Evolutionary conservation across 2,113 vertebrate genomes (phyloP).

Genomic region (Lycaon pictus): DNA sequence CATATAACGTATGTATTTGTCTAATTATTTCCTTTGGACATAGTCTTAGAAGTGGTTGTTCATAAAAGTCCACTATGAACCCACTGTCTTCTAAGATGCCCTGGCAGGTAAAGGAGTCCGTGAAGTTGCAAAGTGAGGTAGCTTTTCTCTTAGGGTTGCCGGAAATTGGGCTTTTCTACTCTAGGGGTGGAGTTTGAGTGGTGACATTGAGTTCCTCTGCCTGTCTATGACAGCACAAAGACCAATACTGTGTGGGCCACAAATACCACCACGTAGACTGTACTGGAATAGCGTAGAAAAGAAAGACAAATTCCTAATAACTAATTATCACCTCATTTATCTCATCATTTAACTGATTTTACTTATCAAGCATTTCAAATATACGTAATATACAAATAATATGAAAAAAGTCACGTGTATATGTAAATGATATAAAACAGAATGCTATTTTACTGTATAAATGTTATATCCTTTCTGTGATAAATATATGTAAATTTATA

Average conservation of each 20-base stretch:
- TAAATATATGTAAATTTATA: not conserved
- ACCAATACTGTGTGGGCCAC: not conserved
- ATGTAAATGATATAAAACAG: not conserved
- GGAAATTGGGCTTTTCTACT: not conserved
- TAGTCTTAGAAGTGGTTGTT: not conserved
- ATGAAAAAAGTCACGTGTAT: not conserved
- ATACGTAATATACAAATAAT: not conserved
- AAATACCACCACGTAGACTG: too few relatives aligned
- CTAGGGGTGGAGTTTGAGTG: too few relatives aligned
- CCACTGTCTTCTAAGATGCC: rapidly evolving
- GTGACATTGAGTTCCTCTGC: not conserved
- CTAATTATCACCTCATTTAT: not conserved
- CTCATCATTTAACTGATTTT: not conserved
- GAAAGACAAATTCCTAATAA: not conserved
- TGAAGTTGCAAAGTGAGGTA: rapidly evolving
- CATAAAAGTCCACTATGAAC: not conserved
- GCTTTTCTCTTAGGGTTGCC: not conserved
- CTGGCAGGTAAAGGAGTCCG: rapidly evolving
- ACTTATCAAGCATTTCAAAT: not conserved
- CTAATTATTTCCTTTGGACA: not conserved
- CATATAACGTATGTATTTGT: not conserved
- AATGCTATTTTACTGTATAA: not conserved
- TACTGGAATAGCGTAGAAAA: not conserved
- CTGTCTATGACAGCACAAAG: not conserved
- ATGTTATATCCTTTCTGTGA: not conserved